These are phyloP conservation scores for Bos indicus DNA, from an alignment of 2,113 vertebrate species.

Conservation along the genomic window DNA sequence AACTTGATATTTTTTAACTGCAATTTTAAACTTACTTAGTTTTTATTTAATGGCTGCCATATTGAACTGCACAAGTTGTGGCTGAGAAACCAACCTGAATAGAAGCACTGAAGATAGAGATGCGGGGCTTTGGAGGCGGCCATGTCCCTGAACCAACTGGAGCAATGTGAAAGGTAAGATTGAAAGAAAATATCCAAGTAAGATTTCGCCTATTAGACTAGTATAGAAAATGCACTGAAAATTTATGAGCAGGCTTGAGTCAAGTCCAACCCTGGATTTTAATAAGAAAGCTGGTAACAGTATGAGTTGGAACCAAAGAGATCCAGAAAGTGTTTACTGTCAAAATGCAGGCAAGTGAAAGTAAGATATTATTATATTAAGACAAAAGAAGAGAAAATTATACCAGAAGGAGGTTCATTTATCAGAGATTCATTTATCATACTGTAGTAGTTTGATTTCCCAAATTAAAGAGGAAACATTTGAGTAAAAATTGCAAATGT, in stretches of 20 bases:
- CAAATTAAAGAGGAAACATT: background rate
- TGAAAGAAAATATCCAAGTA: background rate
- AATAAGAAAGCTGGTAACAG: background rate
- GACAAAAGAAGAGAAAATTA: background rate
- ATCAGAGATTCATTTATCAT: background rate
- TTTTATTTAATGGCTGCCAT: background rate
- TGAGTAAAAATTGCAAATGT: background rate
- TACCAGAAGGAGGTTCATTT: background rate
- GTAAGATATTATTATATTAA: background rate
- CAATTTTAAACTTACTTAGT: background rate
- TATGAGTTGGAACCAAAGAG: background rate
- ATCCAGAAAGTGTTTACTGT: background rate
- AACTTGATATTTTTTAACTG: background rate
- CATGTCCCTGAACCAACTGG: background rate
- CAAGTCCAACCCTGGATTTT: background rate
- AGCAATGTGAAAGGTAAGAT: background rate
- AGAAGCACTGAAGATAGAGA: background rate
- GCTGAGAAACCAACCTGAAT: background rate
- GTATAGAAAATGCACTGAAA: background rate
- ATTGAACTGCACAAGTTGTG: background rate
- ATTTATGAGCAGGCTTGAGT: background rate
- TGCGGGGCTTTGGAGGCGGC: background rate
- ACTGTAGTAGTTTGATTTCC: background rate
- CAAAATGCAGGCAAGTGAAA: background rate
- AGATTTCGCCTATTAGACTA: background rate